A percentile compares a stretch with the other conserved stretches of the same genome.
phyloP scores from a whole-genome alignment of 1,140 invertebrate genomes.

The Metaphire vulgaris region DNA sequence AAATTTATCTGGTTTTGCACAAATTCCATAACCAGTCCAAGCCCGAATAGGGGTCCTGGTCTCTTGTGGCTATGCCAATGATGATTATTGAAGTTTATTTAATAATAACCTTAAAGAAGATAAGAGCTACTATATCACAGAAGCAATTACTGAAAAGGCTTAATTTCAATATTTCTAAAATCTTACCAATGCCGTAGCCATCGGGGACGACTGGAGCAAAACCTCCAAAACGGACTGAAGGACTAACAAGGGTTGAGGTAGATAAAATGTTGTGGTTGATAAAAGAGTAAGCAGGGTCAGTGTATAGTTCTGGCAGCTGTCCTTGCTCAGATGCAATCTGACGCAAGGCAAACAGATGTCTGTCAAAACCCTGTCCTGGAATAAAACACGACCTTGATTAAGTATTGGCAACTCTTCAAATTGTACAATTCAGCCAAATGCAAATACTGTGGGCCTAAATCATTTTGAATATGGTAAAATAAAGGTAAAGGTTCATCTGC shows the following conservation, averaged over 20 bases:
- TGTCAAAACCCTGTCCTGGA: constrained; percentile 84
- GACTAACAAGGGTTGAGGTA: constrained; percentile 84
- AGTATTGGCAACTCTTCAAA: background rate
- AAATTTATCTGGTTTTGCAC: too few species aligned
- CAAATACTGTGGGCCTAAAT: background rate
- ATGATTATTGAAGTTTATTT: too few species aligned
- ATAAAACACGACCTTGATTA: background rate
- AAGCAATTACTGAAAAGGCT: too few species aligned
- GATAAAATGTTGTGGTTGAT: constrained; percentile 90
- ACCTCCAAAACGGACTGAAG: constrained; percentile 77
- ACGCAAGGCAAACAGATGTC: constrained; percentile 83
- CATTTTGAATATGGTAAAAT: background rate
- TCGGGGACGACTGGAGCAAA: constrained; percentile 87
- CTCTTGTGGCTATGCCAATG: too few species aligned
- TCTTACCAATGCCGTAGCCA: constrained; percentile 75
- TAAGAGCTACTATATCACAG: too few species aligned
- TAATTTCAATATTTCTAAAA: too few species aligned
- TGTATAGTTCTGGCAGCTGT: constrained; percentile 63
- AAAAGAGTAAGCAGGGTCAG: constrained; percentile 69
- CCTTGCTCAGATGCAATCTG: constrained; percentile 58
- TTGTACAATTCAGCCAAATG: background rate
- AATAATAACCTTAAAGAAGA: too few species aligned
- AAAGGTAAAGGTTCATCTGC: background rate
- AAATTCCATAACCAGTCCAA: too few species aligned
- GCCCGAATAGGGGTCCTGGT: too few species aligned